phyloP scores from a whole-genome alignment of 2,797 vertebrate species.

The Enteromius fasciolatus region DNA sequence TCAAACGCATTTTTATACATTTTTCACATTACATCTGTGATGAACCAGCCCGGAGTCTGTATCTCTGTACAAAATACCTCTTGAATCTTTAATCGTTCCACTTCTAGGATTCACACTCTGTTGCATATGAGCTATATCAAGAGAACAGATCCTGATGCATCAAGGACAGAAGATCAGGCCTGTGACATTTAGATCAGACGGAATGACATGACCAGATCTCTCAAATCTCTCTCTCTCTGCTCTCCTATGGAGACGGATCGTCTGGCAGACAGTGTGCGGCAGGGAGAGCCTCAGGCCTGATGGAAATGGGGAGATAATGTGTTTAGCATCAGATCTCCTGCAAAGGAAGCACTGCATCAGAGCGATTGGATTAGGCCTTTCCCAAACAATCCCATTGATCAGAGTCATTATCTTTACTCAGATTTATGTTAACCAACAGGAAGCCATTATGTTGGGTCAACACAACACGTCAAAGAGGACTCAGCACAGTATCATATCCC shows the following conservation, averaged over 20 bases:
- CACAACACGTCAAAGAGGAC: slow-evolving; percentile 28
- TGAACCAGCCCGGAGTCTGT: background rate
- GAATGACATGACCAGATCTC: slow-evolving; percentile 27
- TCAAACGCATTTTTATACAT: background rate
- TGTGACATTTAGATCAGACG: slow-evolving; percentile 54
- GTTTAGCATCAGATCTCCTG: slow-evolving; percentile 64
- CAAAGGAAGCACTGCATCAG: slow-evolving; percentile 61
- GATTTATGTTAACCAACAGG: slow-evolving; percentile 65
- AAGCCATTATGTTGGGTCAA: slow-evolving; percentile 58
- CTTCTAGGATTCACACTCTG: background rate
- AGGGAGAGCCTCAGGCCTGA: slow-evolving; percentile 55
- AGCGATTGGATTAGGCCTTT: slow-evolving; percentile 64
- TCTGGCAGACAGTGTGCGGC: slow-evolving; percentile 43
- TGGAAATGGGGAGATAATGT: slow-evolving; percentile 66
- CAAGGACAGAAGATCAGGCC: slow-evolving; percentile 18
- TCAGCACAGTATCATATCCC: slow-evolving; percentile 47
- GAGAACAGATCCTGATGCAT: slow-evolving; percentile 20
- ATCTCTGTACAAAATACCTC: background rate
- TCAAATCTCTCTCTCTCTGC: slow-evolving; percentile 24
- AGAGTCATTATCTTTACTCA: slow-evolving; percentile 63
- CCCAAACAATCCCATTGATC: slow-evolving; percentile 67
- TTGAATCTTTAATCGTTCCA: background rate
- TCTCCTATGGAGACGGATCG: slow-evolving; percentile 50
- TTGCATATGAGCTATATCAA: background rate
- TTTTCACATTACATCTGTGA: background rate